Percentiles rank a stretch among this genome's conserved stretches.
Evolutionary conservation across 2,888 invertebrate species (phyloP).

Genomic region (Tenthredo scrophulariae): DNA sequence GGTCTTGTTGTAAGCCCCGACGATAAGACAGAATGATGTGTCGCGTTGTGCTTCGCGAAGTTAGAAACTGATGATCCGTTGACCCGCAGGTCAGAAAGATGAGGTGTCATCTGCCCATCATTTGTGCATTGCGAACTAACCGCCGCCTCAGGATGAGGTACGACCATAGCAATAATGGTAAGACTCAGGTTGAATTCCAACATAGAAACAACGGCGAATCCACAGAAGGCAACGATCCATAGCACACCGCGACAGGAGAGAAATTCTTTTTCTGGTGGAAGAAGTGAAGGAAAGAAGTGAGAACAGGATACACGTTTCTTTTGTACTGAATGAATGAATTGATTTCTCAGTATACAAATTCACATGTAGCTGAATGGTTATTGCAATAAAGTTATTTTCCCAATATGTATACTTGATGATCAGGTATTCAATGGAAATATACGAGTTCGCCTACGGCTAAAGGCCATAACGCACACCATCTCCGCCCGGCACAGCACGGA

Average conservation of each 20-base stretch:
- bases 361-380: background rate
- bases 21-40: background rate
- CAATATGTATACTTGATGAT: background rate
- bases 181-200: constrained; percentile 84
- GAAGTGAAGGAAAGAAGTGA: background rate
- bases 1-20: background rate
- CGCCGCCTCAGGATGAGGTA: constrained; percentile 64
- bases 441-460: background rate
- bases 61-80: constrained; percentile 48
- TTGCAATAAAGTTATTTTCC: background rate
- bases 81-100: background rate
- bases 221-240: constrained; percentile 84
- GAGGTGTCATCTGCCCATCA: constrained; percentile 60
- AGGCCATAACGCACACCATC: no score
- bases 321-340: background rate
- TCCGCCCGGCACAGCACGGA: no score
- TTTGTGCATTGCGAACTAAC: constrained; percentile 66
- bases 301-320: background rate
- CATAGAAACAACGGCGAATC: constrained; percentile 87
- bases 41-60: constrained; percentile 13
- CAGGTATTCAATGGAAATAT: background rate
- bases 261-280: background rate
- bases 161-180: constrained; percentile 85
- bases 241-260: constrained; percentile 78
- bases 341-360: background rate